Evolutionary conservation across 2,113 vertebrate genomes (phyloP), one percentile per base, ranked within the genome.

Genomic region (Mandrillus leucophaeus): DNA sequence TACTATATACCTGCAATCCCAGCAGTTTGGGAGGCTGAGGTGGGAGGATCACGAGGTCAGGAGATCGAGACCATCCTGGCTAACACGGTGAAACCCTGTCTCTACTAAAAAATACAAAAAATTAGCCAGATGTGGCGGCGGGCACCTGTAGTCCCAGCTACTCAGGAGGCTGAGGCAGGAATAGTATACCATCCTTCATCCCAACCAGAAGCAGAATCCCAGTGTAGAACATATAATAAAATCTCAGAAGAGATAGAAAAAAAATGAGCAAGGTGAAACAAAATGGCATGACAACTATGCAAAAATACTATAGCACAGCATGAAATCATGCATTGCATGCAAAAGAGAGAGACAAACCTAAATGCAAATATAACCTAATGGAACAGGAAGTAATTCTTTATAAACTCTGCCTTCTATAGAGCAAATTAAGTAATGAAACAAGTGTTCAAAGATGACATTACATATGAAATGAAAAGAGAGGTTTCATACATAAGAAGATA

Each of bases 351-450:
- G 32, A 70, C 32, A 23, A 87, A 76, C 11, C 40, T 79, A 82
- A 50, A 88, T 81, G 75, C 66, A n/a, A 97, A 75, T 79, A 82
- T 30, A 59, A 73, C 57, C 66, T 73, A 66, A 87, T 70, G 22
- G 40, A 57, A 89, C 3, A 90, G 20, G 80, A 80, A 75, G 4
- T 32, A 88, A 72, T 81, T 92, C 57, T 52, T 86, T 32, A 82
- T 78, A 81, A 94, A 82, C 75, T 35, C 35, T 86, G 8, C 20
- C 6, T 82, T 85, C 75, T 76, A n/a, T 55, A 45, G 11, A 78
- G 61, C 12, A 48, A 61, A 20, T 40, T 72, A 90, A 52, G 18
- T 48, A 70, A 13, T 78, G 50, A 96, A 40, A 72, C 9, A 78
- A 76, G 12, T 38, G 14, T 20, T 82, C 75, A 95, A 85, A 38